phyloP scores from a whole-genome alignment of 2,113 vertebrate species.

The Dermatemys mawii region DNA sequence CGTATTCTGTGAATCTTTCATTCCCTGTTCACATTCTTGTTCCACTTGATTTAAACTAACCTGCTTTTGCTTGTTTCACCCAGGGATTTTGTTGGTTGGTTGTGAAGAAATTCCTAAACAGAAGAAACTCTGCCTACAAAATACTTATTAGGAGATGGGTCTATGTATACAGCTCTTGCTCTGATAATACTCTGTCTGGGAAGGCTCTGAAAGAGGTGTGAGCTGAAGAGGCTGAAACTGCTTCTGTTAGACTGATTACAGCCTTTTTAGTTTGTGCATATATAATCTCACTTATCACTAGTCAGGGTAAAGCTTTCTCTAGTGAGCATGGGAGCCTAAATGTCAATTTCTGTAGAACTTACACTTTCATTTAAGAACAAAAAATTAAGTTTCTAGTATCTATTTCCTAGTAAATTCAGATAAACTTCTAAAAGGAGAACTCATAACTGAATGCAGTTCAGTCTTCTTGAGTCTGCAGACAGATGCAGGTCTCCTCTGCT shows the following conservation, averaged over 20 bases:
- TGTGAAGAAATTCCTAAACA: not conserved
- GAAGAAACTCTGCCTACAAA: not conserved
- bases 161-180: not conserved
- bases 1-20: not conserved
- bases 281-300: not conserved
- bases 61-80: not conserved
- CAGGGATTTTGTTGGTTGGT: not conserved
- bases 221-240: not conserved
- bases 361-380: not conserved
- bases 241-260: not conserved
- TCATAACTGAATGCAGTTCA: not conserved
- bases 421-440: not conserved
- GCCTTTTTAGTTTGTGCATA: not conserved
- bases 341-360: not conserved
- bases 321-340: not conserved
- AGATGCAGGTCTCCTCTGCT: not conserved
- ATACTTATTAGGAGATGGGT: not conserved
- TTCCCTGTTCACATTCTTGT: not conserved
- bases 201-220: not conserved
- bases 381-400: not conserved
- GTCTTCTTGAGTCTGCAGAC: not conserved
- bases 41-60: not conserved
- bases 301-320: not conserved
- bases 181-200: not conserved
- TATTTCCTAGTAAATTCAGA: not conserved